Conservation (phyloP, 2,113 vertebrate genomes). For the Podarcis raffonei region DNA sequence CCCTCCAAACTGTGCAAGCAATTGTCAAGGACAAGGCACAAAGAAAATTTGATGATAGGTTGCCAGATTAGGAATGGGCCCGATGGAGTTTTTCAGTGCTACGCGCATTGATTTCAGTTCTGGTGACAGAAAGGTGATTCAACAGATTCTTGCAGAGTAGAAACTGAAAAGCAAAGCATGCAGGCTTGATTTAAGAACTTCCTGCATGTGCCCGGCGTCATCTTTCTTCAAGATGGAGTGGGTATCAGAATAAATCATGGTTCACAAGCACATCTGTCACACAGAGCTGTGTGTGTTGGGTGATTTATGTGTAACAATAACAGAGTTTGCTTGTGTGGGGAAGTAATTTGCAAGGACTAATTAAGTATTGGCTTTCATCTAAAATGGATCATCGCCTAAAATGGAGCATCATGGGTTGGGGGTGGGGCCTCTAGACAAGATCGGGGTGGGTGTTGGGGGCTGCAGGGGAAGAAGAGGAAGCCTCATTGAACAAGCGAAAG, state of each 20-base stretch:
- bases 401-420: too few relatives aligned
- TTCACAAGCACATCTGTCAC: constrained; percentile 30
- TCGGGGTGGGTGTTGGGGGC: too few relatives aligned
- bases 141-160: constrained; percentile 21
- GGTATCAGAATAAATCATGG: constrained; percentile 45
- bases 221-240: constrained; percentile 33
- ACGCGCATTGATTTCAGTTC: constrained; percentile 27
- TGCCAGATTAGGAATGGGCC: constrained; percentile 10
- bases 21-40: background rate
- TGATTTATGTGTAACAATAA: constrained; percentile 47
- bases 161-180: constrained; percentile 25
- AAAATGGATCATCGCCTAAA: constrained; percentile 33
- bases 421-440: too few relatives aligned
- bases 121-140: constrained; percentile 2
- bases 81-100: background rate
- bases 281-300: constrained; percentile 38
- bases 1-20: background rate
- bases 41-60: background rate
- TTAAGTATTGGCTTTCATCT: constrained; percentile 23
- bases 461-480: too few relatives aligned
- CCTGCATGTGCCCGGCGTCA: constrained; percentile 26
- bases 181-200: constrained; percentile 53
- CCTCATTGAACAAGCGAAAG: too few relatives aligned
- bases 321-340: constrained; percentile 35
- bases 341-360: constrained; percentile 57